phyloP scores from a whole-genome alignment of 37 sponge, comb jelly and placozoan species.

The Hexactinellida sp. region DNA sequence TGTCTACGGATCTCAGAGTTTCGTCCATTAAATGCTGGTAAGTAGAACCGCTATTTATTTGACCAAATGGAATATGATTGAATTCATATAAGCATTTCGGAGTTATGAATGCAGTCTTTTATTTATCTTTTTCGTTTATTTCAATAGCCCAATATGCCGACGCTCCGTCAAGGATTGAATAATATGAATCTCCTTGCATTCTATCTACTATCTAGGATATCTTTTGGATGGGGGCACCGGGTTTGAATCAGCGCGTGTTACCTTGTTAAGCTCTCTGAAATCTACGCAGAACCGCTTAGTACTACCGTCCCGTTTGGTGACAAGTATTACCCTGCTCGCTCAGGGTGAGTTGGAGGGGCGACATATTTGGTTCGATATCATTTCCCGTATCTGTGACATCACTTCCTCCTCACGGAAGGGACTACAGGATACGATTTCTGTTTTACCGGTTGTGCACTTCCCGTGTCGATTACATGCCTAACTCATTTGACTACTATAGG shows the following conservation, averaged over 20 bases:
- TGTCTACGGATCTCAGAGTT: not conserved
- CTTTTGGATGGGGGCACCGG: not conserved
- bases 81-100: not conserved
- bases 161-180: not conserved
- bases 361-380: not conserved
- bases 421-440: not conserved
- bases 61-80: not conserved
- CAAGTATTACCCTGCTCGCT: not conserved
- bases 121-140: not conserved
- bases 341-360: not conserved
- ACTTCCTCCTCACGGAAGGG: not conserved
- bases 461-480: not conserved
- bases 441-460: not conserved
- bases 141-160: not conserved
- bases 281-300: not conserved
- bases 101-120: not conserved
- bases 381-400: not conserved
- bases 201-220: not conserved
- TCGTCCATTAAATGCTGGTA: not conserved
- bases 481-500: not conserved
- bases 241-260: not conserved
- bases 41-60: not conserved
- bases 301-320: not conserved
- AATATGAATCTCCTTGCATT: not conserved
- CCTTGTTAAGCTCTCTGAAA: not conserved